Base-by-base conservation (phyloP, 1,140 invertebrate species). In the Chironomus striatipennis region DNA sequence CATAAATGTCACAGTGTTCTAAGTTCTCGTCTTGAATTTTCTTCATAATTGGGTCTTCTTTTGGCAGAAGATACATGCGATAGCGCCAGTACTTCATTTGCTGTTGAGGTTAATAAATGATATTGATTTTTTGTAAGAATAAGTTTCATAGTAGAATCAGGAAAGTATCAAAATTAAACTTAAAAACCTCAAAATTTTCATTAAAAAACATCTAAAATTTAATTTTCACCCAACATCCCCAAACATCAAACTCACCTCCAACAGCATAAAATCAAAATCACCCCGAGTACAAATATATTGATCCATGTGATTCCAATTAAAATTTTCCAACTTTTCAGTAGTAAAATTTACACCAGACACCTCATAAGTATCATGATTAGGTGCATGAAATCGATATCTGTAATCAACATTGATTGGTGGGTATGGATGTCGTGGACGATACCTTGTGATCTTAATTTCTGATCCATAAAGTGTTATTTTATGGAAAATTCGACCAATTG, bases 291-390 rank as follows among this genome's bases (percentile, higher is more conserved):
- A 97, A 75, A 98, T 95, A 80, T 98, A 98, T 82, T 98, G 93
- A 84, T 98, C 96, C 83, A 98, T 87, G 83, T 96, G 96, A 85
- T 98, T 98, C 97, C 97, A 99, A 83, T 97, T 98, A 79, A 95
- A 98, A 79, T 93, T 96, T 84, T 98, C 96, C 21, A 98, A 83
- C 79, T 96, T 95, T 83, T 98, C 95, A 0, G 95, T 96, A 10
- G 90, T 92, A 81, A 98, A 98, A 57, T 94, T 92, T 0, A 95
- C 95, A 87, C 92, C 95, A 0, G 96, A 98, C n/a, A 96, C 90
- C 82, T 96, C 94, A 81, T 98, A 98, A 0, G 90, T 94, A 75
- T 93, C 90, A 79, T 96, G 95, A 83, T 97, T 91, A 0, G 96
- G 96, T 2, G 94, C 93, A 84, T 96, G 92, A 83, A 98, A 98